Base-by-base conservation (phyloP, 23 tunicate genomes). In the Trididemnum nubilum region DNA sequence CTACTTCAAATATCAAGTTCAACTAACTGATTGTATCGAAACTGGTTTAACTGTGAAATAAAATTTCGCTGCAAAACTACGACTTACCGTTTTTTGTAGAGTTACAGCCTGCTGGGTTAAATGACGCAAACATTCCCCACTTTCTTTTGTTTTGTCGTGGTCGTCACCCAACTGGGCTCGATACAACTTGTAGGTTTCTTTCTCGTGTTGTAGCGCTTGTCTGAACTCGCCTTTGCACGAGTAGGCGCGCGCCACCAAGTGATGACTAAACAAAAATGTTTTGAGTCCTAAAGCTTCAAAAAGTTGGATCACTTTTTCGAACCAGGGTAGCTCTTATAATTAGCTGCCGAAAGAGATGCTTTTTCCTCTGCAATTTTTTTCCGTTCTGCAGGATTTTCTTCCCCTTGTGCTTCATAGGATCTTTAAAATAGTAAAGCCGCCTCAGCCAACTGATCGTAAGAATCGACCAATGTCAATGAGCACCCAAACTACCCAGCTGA, bases 51-150 rank as follows among this genome's bases (percentile, higher is more conserved):
- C n/a, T n/a, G n/a, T n/a, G n/a, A n/a, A n/a, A n/a, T n/a, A n/a
- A n/a, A n/a, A n/a, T n/a, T n/a, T n/a, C n/a, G n/a, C n/a, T n/a
- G n/a, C n/a, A n/a, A n/a, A n/a, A n/a, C n/a, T 24, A 73, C 9
- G 3, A 81, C 97, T 79, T 51, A 96, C 96, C 2, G 99, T 96
- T 64, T 91, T 70, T 50, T 96, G 99, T 40, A 96, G 72, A 65
- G 94, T 91, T 33, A 96, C 99, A 51, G 99, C 99, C 76, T 96
- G 99, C 73, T 96, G 90, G 9, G 99, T 96, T 76, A 96, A 90
- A 49, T 88, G 97, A 12, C 92, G 83, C 66, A 96, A 67, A 78
- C 96, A 96, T 72, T 96, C 99, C 33, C 97, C 92, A 51, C 97
- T 91, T 80, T 96, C 99, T 72, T 90, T 90, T 4, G 99, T 95